These are phyloP conservation scores for Oryzias celebensis DNA, from an alignment of 2,113 vertebrate species.

Conservation along the genomic window DNA sequence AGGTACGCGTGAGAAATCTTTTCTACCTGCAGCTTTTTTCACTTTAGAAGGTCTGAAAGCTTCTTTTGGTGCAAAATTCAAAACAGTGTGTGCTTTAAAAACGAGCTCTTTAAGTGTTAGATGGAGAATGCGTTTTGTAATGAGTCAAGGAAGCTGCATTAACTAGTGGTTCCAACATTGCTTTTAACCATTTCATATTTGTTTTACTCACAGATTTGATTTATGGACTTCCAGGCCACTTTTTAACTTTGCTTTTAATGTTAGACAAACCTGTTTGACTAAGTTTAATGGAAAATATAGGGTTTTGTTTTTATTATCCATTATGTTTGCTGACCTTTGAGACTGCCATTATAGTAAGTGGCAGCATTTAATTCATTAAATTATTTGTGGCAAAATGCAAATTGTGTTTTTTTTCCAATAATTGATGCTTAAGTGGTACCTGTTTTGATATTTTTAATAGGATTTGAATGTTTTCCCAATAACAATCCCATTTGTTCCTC, in stretches of 20 bases:
- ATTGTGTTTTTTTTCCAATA: conserved; percentile 17
- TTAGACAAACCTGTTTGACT: conserved; percentile 12
- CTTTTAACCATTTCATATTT: too few relatives aligned
- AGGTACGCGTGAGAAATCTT: too few relatives aligned
- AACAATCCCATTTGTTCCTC: conserved; percentile 22
- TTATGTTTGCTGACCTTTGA: conserved; percentile 17
- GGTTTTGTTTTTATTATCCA: conserved; percentile 28
- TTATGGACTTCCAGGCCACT: too few relatives aligned
- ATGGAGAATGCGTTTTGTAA: too few relatives aligned
- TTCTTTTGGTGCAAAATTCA: too few relatives aligned
- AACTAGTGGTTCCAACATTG: too few relatives aligned
- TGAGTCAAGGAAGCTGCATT: too few relatives aligned
- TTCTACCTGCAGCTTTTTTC: too few relatives aligned
- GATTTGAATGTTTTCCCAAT: conserved; percentile 36
- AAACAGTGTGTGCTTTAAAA: too few relatives aligned
- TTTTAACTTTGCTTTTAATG: conserved; percentile 1
- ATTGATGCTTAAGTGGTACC: conserved; percentile 29
- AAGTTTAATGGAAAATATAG: conserved; percentile 23
- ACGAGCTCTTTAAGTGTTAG: too few relatives aligned
- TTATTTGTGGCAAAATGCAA: conserved; percentile 47
- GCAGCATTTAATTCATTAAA: conserved; percentile 30
- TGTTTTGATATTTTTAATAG: conserved; percentile 45
- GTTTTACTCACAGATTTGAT: too few relatives aligned
- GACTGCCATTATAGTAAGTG: conserved; percentile 19
- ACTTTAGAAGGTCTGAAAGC: too few relatives aligned